Percentiles rank a stretch among this genome's conserved stretches.
phyloP scores from a whole-genome alignment of 2,888 invertebrate species.

The Ennomos fuscantarius region DNA sequence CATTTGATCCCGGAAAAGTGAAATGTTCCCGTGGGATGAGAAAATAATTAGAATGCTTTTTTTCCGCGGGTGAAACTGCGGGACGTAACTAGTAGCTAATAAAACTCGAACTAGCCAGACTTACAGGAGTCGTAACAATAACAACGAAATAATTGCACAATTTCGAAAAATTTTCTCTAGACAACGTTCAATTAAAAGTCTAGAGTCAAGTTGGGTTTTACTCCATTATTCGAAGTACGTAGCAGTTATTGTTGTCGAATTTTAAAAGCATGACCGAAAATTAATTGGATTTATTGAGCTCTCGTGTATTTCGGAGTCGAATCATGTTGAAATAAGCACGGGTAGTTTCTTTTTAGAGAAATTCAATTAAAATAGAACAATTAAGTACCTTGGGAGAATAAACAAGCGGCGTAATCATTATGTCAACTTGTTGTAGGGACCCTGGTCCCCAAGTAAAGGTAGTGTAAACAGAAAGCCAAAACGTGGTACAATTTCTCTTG shows the following conservation, averaged over 20 bases:
- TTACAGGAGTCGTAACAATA: conserved; percentile 6
- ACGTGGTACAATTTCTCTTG: neutral
- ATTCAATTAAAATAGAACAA: conserved; percentile 20
- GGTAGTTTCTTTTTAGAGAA: conserved; percentile 32
- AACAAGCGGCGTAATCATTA: conserved; percentile 7
- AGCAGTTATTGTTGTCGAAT: conserved; percentile 18
- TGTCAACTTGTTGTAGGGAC: conserved; percentile 2
- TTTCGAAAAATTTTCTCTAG: neutral
- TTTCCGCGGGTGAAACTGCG: too few species aligned
- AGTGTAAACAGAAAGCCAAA: conserved; percentile 15
- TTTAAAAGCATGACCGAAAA: neutral
- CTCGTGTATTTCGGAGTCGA: conserved; percentile 30
- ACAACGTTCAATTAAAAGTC: conserved; percentile 23
- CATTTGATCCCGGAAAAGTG: too few species aligned
- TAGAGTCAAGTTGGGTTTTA: conserved; percentile 7
- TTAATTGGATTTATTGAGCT: conserved; percentile 35
- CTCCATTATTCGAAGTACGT: conserved; percentile 10
- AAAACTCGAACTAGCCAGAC: conserved; percentile 7
- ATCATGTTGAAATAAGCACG: conserved; percentile 32
- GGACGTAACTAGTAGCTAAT: conserved; percentile 1
- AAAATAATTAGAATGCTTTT: too few species aligned
- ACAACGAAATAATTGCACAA: conserved; percentile 1
- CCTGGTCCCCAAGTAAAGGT: neutral
- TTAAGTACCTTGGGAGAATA: conserved; percentile 18
- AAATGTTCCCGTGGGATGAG: too few species aligned